Conservation (phyloP, 2,797 vertebrate species). For the Rhynchotus rufescens region DNA sequence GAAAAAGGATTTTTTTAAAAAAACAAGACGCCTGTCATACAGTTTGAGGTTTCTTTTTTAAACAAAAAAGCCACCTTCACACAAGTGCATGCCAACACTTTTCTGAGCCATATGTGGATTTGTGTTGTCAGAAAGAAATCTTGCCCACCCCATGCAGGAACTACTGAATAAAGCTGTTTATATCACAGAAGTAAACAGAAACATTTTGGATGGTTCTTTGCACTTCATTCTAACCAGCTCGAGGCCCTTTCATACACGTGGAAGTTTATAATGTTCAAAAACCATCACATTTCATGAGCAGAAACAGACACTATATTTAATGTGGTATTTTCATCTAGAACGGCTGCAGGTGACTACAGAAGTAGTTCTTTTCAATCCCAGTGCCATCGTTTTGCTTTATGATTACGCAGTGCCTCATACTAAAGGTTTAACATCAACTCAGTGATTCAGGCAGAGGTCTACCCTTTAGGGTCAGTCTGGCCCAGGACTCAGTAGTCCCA, state of each 20-base stretch:
- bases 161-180: conserved; percentile 58
- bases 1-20: conserved; percentile 5
- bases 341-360: conserved; percentile 19
- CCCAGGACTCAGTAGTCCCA: neutral
- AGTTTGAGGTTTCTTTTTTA: neutral
- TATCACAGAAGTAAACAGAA: conserved; percentile 35
- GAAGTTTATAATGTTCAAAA: neutral
- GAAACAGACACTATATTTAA: neutral
- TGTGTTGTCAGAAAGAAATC: conserved; percentile 54
- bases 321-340: neutral
- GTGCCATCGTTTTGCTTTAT: neutral
- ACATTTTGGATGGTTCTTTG: conserved; percentile 7
- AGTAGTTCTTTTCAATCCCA: neutral
- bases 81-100: conserved; percentile 39
- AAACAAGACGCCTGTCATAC: conserved; percentile 58
- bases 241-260: neutral
- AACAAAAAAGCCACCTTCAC: conserved; percentile 34
- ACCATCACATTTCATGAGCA: neutral
- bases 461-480: neutral
- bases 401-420: neutral
- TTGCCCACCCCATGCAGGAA: conserved; percentile 4
- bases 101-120: conserved; percentile 59
- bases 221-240: conserved; percentile 26
- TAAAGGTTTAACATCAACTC: neutral
- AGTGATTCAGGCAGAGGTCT: neutral